These are phyloP conservation scores for Erannis defoliaria DNA, from an alignment of 2,888 invertebrate genomes.

Conservation along the genomic window DNA sequence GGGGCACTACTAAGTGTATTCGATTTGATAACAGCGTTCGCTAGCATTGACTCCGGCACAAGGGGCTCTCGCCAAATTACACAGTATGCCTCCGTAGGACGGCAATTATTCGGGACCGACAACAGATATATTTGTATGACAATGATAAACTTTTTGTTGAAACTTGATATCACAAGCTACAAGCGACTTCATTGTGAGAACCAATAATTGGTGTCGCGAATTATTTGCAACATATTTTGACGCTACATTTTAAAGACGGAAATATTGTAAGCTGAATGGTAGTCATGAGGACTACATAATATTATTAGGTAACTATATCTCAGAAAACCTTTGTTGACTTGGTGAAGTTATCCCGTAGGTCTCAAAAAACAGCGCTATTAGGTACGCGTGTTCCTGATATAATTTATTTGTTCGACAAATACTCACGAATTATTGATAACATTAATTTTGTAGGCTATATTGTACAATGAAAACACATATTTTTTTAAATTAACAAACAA, in stretches of 20 bases:
- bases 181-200: constrained; percentile 49
- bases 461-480: too few species aligned
- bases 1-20: constrained; percentile 53
- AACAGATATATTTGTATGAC: constrained; percentile 86
- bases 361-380: too few species aligned
- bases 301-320: too few species aligned
- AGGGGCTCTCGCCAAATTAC: constrained; percentile 77
- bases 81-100: constrained; percentile 58
- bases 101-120: constrained; percentile 77
- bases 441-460: too few species aligned
- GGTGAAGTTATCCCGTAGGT: too few species aligned
- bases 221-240: constrained; percentile 28
- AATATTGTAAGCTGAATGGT: not conserved
- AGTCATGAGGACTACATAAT: too few species aligned
- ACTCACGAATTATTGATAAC: too few species aligned
- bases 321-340: too few species aligned
- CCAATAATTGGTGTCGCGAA: constrained; percentile 41
- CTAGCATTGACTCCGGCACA: constrained; percentile 67
- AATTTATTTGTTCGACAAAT: too few species aligned
- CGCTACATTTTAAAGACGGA: not conserved
- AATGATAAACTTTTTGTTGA: constrained; percentile 77
- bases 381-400: too few species aligned
- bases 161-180: constrained; percentile 68
- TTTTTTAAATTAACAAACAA: too few species aligned
- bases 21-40: constrained; percentile 62